These are phyloP conservation scores for Actinostola sp. DNA, from an alignment of 92 coral and sea anemone genomes.

Conservation along the genomic window DNA sequence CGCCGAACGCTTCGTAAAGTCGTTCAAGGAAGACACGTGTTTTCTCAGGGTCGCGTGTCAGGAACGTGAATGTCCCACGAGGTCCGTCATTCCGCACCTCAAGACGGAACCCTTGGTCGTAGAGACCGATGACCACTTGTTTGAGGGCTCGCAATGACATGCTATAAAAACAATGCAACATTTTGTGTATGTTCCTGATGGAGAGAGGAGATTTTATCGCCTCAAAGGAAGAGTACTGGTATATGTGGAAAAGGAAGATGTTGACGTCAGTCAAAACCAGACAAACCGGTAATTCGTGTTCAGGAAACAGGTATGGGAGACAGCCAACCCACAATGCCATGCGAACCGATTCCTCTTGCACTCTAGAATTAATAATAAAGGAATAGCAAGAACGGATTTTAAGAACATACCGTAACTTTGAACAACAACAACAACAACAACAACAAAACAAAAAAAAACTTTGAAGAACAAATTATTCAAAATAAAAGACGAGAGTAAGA, in stretches of 20 bases:
- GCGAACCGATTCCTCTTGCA: constrained; percentile 64
- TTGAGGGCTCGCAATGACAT: constrained; percentile 73
- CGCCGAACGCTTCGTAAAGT: constrained; percentile 70
- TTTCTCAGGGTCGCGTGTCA: constrained; percentile 91
- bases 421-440: too few species aligned
- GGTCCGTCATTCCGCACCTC: constrained; percentile 74
- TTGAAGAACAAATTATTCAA: background rate
- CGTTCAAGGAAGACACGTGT: constrained; percentile 74
- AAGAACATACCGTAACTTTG: too few species aligned
- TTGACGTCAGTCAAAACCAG: constrained; percentile 84
- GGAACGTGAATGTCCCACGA: constrained; percentile 91
- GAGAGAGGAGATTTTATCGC: constrained; percentile 27
- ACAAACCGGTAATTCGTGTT: constrained; percentile 91
- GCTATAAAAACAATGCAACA: constrained; percentile 81
- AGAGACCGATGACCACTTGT: constrained; percentile 83
- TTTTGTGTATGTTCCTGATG: constrained; percentile 52
- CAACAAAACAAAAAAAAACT: background rate
- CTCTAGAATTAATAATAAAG: constrained; percentile 61
- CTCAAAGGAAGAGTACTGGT: constrained; percentile 41
- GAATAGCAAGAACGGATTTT: too few species aligned
- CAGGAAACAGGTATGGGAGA: constrained; percentile 94
- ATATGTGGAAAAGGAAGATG: constrained; percentile 81
- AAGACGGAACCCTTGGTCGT: constrained; percentile 79
- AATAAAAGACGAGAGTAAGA: background rate
- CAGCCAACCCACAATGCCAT: constrained; percentile 89